Evolutionary conservation across 2,113 vertebrate species (phyloP), one percentile per base, ranked within the genome.

Genomic region (Tapirus terrestris): DNA sequence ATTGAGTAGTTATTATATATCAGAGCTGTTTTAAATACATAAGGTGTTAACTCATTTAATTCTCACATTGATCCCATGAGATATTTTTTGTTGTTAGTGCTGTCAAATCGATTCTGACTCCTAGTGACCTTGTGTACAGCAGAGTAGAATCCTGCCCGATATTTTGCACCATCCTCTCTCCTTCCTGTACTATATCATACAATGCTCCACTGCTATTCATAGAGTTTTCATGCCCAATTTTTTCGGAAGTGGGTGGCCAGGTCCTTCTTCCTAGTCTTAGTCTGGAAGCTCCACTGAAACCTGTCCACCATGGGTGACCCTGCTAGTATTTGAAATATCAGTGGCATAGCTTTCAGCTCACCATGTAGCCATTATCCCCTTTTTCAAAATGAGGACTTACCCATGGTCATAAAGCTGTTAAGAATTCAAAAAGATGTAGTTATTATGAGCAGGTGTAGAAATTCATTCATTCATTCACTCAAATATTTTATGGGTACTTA

Each of bases 351-450:
- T 53, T 53, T 53, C 51, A 53, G 51, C 48, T 39, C 61, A 85
- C 45, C 33, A 73, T 17, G 5, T 20, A 76, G 21, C 72, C 33
- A 43, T 53, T 73, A 87, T 70, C 2, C 25, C 1, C 18, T 36
- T 94, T 96, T 53, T 73, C 89, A 29, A 87, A 58, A 76, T 21
- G 36, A 79, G 10, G 23, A 51, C 13, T 60, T 96, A 5, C 4
- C 61, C 73, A 94, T 89, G 8, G 36, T 92, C 53, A 92, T 87
- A 79, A 91, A 94, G 27, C 17, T 85, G 63, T 67, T 93, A 94
- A 93, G 33, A 60, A 75, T 91, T 85, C 14, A 61, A 84, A 91
- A 89, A 81, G 21, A 76, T 11, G n/a, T 20, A 75, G n/a, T 75
- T 82, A 77, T 70, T 81, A 51, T n/a, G 4, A 89, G 53, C 29